Evolutionary conservation across 1,140 invertebrate genomes (phyloP), one percentile per base, ranked within the genome.

Genomic region (Drosophila bocki): DNA sequence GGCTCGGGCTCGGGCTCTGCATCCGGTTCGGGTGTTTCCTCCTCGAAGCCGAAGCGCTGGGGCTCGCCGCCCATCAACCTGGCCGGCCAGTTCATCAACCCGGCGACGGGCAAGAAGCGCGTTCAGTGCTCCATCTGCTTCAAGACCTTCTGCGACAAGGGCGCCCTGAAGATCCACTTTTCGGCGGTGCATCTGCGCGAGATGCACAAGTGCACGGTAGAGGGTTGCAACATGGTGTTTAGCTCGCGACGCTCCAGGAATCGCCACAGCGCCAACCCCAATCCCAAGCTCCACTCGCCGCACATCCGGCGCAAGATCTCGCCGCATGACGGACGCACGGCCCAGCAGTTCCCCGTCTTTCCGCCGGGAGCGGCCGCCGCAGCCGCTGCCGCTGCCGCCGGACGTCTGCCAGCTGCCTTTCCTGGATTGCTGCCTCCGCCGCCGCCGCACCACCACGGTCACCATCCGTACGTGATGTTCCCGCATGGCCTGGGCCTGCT

Each of bases 71-170:
- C 98, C 0, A 95, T 97, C 19, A 97, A 98, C 67, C 94, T 98
- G 58, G 97, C 97, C 4, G 97, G 97, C 2, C 96, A 98, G 80
- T 97, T 98, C 86, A 97, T 98, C 77, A 98, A 98, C 92, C 97
- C 97, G 7, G 95, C 97, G 1, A 97, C 97, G 8, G 97, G 97
- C 17, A 99, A 99, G 94, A 99, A 99, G 92, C 95, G 99, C 80
- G 99, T 99, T 48, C 97, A 99, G 93, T 99, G 99, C 94, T 98
- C 98, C 92, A 98, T 99, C 51, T 99, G 99, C 93, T 95, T 99
- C 56, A 99, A 99, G 93, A 99, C 99, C 69, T 99, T 99, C 94
- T 99, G 99, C 95, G 99, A 99, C 94, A 99, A 99, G 94, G 98
- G 98, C 58, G 99, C 99, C 8, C 94, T 99, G 7, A 99, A 99